Evolutionary conservation across 2,797 vertebrate genomes (phyloP), one percentile per base, ranked within the genome.

Genomic region (Ptychadena robeensis): DNA sequence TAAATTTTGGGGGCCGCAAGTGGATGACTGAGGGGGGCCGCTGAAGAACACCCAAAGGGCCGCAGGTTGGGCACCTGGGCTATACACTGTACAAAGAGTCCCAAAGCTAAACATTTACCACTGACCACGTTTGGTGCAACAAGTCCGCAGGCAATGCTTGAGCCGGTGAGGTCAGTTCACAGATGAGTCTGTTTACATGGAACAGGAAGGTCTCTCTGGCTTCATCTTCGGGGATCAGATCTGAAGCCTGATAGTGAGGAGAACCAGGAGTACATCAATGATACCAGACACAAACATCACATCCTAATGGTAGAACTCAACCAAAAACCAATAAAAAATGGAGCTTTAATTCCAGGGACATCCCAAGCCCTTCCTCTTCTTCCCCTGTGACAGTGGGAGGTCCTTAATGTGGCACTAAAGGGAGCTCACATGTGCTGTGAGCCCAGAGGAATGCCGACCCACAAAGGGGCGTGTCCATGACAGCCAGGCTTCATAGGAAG

Each of bases 61-160:
- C n/a, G n/a, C n/a, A n/a, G n/a, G n/a, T n/a, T n/a, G n/a, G n/a
- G n/a, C n/a, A n/a, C n/a, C n/a, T n/a, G n/a, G n/a, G n/a, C n/a
- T n/a, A n/a, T n/a, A n/a, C n/a, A n/a, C n/a, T n/a, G n/a, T n/a
- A n/a, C n/a, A n/a, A n/a, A n/a, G 8, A n/a, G 1, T 5, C 34
- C 37, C 8, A 18, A 15, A 7, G 28, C 10, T n/a, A 48, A 22
- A 30, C 25, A 25, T 25, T 59, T 34, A 57, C 57, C 73, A 85
- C 93, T 86, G 88, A 98, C 97, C 96, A 93, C 57, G 89, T 85
- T 34, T 88, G 83, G 82, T 93, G 86, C 27, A 89, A 72, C 35
- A 92, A 87, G 77, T 94, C 85, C 1, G 86, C 77, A 59, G 87
- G 88, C 25, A 87, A 27, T 2, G 90, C 91, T 44, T 48, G 81